These are phyloP conservation scores for Tangachromis dhanisi DNA, from an alignment of 2,113 vertebrate species.

Conservation along the genomic window DNA sequence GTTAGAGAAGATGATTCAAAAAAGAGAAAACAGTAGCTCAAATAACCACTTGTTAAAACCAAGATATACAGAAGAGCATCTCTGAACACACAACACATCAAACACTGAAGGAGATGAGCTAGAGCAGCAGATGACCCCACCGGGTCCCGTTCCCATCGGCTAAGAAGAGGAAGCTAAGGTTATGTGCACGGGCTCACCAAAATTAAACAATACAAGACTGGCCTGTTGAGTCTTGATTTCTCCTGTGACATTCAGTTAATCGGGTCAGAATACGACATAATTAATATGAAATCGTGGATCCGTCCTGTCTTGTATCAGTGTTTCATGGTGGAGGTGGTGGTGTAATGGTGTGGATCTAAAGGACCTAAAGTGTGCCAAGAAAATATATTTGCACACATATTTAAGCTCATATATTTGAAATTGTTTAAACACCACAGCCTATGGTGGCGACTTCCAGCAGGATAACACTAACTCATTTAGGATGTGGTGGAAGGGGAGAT, in stretches of 20 bases:
- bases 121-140: neutral
- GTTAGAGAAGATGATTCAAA: neutral
- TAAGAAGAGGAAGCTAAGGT: neutral
- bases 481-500: neutral
- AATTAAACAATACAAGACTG: neutral
- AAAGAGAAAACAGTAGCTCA: neutral
- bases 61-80: neutral
- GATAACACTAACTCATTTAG: neutral
- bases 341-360: neutral
- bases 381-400: neutral
- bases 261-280: neutral
- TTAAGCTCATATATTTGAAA: neutral
- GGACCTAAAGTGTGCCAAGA: neutral
- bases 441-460: neutral
- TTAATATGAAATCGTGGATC: neutral
- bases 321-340: neutral
- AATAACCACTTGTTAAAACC: neutral
- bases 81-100: neutral
- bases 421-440: neutral
- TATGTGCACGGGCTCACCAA: neutral
- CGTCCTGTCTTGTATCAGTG: neutral
- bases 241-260: neutral
- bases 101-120: neutral
- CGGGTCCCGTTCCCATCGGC: rapidly evolving
- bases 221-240: neutral